Base-by-base conservation (phyloP, 2,888 invertebrate genomes). In the Thecocarcelia acutangulata region DNA sequence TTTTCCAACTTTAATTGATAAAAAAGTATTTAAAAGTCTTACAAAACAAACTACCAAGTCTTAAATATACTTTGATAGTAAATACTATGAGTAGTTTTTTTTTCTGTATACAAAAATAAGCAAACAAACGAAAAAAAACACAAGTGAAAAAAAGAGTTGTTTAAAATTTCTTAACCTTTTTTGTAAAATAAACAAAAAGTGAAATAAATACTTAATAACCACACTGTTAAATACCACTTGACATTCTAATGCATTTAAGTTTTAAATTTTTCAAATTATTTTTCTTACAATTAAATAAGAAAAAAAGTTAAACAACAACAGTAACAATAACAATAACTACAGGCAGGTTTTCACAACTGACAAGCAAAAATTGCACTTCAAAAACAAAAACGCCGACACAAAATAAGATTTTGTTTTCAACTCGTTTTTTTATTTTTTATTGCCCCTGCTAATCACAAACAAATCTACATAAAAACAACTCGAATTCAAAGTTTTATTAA, bases 351-450 rank as follows among this genome's bases (percentile, higher is more conserved):
- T 78, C 74, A 69, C 74, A 80, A 74, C 44, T 74, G 74, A 75
- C 75, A 74, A 74, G 80, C 80, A 69, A 68, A 80, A 69, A 80
- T 80, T 80, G 69, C 63, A 80, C 75, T 80, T 80, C 69, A 80
- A 80, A 69, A 64, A 80, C 56, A 69, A 75, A 80, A 80, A 74
- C 80, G 69, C 80, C 80, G 80, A 80, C 80, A 80, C 75, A 80
- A 64, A 74, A 74, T 63, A 52, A 24, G 37, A 37, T 61, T 50
- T 56, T n/a, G 37, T 74, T 56, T 59, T 21, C 40, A 73, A 52
- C 33, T 63, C 54, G 33, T 54, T 28, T 52, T 28, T 70, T 48
- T 48, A 12, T 58, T 52, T 17, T 70, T 37, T 48, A 12, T 58
- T 58, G 6, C 17, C 42, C 42, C 50, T 75, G 33, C n/a, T 52